Evolutionary conservation across 2,113 vertebrate genomes (phyloP).

Genomic region (Puma concolor): DNA sequence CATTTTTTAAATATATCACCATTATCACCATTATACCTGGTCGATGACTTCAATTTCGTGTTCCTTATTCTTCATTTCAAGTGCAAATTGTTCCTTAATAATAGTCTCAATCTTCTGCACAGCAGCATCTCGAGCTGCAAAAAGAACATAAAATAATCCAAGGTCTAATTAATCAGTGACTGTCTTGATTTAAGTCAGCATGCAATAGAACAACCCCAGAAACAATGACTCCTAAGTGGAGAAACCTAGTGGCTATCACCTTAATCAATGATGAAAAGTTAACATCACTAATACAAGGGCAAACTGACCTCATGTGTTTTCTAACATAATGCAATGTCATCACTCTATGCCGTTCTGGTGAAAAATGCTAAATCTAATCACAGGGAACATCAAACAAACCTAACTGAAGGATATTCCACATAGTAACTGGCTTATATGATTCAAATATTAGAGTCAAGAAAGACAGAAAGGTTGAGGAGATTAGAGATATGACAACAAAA

Average conservation of each 20-base stretch:
- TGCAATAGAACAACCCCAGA: slow-evolving; percentile 18
- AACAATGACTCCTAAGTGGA: neutral
- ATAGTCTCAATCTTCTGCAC: slow-evolving; percentile 98
- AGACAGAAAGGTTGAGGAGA: neutral
- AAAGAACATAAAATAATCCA: slow-evolving; percentile 62
- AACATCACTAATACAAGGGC: neutral
- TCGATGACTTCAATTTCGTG: slow-evolving; percentile 99
- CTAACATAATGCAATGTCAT: neutral
- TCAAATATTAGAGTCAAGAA: neutral
- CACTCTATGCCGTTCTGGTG: neutral
- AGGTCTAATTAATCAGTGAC: neutral
- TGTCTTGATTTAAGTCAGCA: neutral
- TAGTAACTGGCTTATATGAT: neutral
- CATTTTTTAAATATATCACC: neutral
- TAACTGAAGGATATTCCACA: slow-evolving; percentile 6
- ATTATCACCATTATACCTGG: slow-evolving; percentile 89
- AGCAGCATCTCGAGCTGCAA: slow-evolving; percentile 94
- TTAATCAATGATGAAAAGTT: neutral
- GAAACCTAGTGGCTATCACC: neutral
- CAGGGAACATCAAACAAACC: neutral
- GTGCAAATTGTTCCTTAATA: slow-evolving; percentile 96
- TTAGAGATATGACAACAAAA: neutral
- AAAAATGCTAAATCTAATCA: neutral
- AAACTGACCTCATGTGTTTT: neutral
- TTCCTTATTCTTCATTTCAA: slow-evolving; percentile 99